Evolutionary conservation across 2,113 vertebrate species (phyloP).

Genomic region (Sylvia atricapilla): DNA sequence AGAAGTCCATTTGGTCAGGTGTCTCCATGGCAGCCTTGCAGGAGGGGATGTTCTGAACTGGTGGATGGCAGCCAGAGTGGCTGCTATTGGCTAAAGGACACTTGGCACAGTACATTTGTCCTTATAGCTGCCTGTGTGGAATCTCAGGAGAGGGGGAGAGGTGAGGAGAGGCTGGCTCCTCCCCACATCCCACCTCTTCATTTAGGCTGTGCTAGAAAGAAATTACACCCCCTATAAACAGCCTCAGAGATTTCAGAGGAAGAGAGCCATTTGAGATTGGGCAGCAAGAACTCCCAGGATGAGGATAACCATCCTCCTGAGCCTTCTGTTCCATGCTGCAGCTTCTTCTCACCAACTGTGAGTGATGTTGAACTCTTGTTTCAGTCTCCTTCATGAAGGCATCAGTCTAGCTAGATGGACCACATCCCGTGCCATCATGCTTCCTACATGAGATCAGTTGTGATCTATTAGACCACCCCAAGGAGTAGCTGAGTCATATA

Average conservation of each 20-base stretch:
- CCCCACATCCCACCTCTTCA: neutral
- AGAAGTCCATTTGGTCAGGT: neutral
- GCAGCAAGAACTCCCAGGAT: neutral
- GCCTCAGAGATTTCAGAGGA: neutral
- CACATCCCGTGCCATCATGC: neutral
- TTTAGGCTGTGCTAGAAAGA: constrained; percentile 17
- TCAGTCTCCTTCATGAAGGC: neutral
- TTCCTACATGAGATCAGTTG: neutral
- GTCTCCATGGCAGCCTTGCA: neutral
- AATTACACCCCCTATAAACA: neutral
- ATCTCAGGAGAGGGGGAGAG: neutral
- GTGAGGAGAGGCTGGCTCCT: neutral
- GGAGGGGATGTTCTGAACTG: constrained; percentile 17
- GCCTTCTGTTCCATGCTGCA: constrained; percentile 8
- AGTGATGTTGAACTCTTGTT: constrained; percentile 35
- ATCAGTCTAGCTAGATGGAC: neutral
- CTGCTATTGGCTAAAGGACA: constrained; percentile 7
- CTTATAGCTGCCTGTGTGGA: neutral
- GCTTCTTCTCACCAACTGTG: constrained; percentile 54
- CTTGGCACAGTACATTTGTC: neutral
- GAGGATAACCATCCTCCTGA: neutral
- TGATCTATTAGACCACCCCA: neutral
- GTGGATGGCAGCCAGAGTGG: neutral
- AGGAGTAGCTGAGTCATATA: neutral
- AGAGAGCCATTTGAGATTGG: neutral